Conservation (phyloP, 2,888 invertebrate genomes). For the Aplocera efformata region DNA sequence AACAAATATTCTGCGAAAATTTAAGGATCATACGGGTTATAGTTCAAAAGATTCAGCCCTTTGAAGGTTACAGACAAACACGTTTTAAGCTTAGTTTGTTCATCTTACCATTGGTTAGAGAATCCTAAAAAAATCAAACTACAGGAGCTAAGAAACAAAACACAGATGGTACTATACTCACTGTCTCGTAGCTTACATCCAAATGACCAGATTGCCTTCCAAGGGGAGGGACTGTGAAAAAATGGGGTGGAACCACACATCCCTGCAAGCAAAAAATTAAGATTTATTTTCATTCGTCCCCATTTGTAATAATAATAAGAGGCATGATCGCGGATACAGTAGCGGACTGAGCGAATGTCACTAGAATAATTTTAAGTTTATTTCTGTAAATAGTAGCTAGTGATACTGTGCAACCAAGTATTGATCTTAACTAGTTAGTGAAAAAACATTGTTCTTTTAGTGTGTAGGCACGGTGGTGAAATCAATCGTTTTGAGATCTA, state of each 20-base stretch:
- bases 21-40: no score
- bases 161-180: constrained; percentile 11
- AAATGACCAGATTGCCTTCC: constrained; percentile 25
- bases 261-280: constrained; percentile 68
- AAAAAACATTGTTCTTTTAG: no score
- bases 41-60: no score
- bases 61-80: no score
- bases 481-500: no score
- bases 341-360: constrained; percentile 24
- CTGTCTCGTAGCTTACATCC: constrained; percentile 18
- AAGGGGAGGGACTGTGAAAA: constrained; percentile 56
- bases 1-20: no score
- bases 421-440: no score
- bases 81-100: no score
- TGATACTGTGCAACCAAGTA: no score
- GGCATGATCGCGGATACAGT: constrained; percentile 38
- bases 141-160: not conserved
- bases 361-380: constrained; percentile 20
- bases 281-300: constrained; percentile 62
- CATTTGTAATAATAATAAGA: constrained; percentile 54
- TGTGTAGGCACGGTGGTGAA: no score
- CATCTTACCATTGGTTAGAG: no score
- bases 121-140: no score
- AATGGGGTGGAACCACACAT: constrained; percentile 60
- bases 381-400: constrained; percentile 11